Percentiles rank a stretch among this genome's conserved stretches.
phyloP scores from a whole-genome alignment of 2,888 invertebrate species.

The Drosophila pseudotakahashii region DNA sequence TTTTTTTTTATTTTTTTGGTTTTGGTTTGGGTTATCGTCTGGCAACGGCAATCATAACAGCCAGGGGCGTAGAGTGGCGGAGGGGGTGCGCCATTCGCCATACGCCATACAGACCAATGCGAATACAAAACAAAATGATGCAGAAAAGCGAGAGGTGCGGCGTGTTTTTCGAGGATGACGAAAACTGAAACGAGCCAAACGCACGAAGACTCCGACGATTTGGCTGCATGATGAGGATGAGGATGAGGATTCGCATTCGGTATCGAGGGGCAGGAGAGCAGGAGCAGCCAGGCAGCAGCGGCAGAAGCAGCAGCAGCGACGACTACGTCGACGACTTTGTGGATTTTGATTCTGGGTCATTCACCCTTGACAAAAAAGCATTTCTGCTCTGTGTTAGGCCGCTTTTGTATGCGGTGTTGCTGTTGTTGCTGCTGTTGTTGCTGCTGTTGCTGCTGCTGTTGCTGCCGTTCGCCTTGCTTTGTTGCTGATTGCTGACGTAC shows the following conservation, averaged over 20 bases:
- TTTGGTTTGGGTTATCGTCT: constrained; percentile 75
- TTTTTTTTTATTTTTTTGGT: constrained; percentile 28
- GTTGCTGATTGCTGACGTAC: constrained; percentile 63
- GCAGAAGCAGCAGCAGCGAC: constrained; percentile 22
- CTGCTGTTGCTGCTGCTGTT: constrained; percentile 26
- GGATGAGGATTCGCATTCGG: constrained; percentile 10
- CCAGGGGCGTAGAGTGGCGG: constrained; percentile 52
- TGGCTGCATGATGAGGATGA: constrained; percentile 15
- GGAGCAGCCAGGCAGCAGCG: constrained; percentile 17
- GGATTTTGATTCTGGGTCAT: constrained; percentile 82
- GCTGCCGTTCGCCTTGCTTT: background rate
- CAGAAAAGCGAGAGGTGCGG: constrained; percentile 39
- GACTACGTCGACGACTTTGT: constrained; percentile 67
- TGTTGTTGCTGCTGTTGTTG: background rate
- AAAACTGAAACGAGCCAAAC: constrained; percentile 50
- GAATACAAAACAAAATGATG: constrained; percentile 53
- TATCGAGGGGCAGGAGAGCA: constrained; percentile 26
- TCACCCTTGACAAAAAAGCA: constrained; percentile 81
- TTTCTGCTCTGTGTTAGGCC: constrained; percentile 77
- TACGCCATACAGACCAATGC: constrained; percentile 22
- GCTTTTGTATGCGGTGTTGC: constrained; percentile 63
- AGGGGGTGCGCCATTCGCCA: constrained; percentile 31
- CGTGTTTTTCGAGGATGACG: constrained; percentile 33
- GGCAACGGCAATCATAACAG: constrained; percentile 79
- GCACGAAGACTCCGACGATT: constrained; percentile 43